phyloP scores from a whole-genome alignment of 30 jellyfish, hydroid and myxozoan genomes.

The Cassiopea andromeda region DNA sequence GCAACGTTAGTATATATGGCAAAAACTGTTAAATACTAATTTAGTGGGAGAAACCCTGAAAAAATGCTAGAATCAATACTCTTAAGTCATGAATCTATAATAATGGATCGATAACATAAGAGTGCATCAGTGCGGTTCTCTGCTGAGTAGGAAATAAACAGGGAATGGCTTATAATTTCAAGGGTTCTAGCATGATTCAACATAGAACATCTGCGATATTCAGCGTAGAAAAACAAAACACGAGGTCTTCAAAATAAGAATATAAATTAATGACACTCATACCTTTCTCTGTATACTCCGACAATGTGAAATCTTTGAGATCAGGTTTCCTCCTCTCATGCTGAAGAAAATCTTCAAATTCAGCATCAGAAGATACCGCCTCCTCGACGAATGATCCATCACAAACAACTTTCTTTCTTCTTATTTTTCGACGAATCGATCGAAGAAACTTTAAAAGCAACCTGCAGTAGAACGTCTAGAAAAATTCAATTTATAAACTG shows the following conservation, averaged over 20 bases:
- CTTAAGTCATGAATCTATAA: too few relatives aligned
- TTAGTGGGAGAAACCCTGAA: background rate
- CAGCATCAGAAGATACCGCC: slow-evolving; percentile 55
- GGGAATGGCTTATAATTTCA: too few relatives aligned
- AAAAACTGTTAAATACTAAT: too few relatives aligned
- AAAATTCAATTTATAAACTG: background rate
- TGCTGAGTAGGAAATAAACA: too few relatives aligned
- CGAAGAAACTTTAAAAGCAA: slow-evolving; percentile 5
- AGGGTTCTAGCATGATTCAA: too few relatives aligned
- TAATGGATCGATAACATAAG: too few relatives aligned
- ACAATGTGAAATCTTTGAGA: slow-evolving; percentile 61
- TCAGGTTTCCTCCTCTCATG: slow-evolving; percentile 71
- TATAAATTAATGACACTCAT: background rate
- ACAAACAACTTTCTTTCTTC: slow-evolving; percentile 20
- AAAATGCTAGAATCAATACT: too few relatives aligned
- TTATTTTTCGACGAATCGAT: slow-evolving; percentile 19
- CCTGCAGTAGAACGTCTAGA: background rate
- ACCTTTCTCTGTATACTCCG: slow-evolving; percentile 90
- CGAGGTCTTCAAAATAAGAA: too few relatives aligned
- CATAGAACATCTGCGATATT: too few relatives aligned
- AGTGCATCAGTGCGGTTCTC: too few relatives aligned
- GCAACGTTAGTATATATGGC: background rate
- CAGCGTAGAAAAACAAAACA: too few relatives aligned
- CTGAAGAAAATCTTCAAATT: slow-evolving; percentile 60
- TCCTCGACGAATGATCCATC: slow-evolving; percentile 13